Evolutionary conservation across 1,140 invertebrate genomes (phyloP), one percentile per base, ranked within the genome.

Genomic region (Hyles vespertilio): DNA sequence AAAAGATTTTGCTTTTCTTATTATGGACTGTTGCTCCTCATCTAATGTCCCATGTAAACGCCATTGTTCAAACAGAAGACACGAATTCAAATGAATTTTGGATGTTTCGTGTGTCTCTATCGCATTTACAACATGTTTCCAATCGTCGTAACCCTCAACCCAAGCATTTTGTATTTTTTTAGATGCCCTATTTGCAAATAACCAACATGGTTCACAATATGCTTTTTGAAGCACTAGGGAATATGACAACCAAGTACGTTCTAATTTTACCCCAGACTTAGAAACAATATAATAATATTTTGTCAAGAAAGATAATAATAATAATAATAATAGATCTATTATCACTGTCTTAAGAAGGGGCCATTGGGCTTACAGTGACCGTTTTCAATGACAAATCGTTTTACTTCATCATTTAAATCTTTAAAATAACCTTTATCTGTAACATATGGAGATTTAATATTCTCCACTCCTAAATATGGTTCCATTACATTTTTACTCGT

Each of bases 51-150:
- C 64, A 62, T 66, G 59, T 61, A 56, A 50, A 5, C 46, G 32
- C 49, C 56, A 62, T 53, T 59, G 59, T 66, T 10, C 50, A 66
- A 59, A n/a, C 44, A 45, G 34, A 49, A 64, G 34, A 5, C 58
- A 63, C 6, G 36, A 58, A 63, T 63, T 12, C 56, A 63, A 51
- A 56, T 58, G 61, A 32, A 46, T 8, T 61, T 61, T 65, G 36
- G 55, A 61, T 65, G 56, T 65, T 51, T 65, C 51, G 32, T 66
- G 56, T 61, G 52, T 66, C 59, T 62, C 52, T 62, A 66, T 66
- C 22, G 52, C 59, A 34, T 62, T 49, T 6, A 60, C 55, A 67
- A 63, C 63, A 36, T 56, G 56, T 63, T 67, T 67, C 54, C 60
- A 67, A 45, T 63, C 60, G n/a, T 54, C 46, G 51, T 67, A 63